phyloP scores from a whole-genome alignment of 2,113 vertebrate genomes.

The human (Homo sapiens) region DNA sequence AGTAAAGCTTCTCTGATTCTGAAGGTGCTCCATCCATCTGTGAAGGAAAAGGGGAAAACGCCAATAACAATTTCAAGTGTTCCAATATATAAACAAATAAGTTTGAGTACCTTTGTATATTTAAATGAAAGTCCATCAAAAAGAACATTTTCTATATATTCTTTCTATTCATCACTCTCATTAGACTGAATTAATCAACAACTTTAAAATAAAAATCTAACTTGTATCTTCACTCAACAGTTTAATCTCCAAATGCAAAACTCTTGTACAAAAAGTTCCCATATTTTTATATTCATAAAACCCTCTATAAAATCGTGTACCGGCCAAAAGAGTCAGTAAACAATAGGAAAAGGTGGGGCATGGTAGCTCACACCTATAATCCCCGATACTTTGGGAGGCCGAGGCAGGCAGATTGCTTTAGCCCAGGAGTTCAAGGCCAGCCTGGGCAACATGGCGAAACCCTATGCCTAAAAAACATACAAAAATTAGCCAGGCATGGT shows the following conservation, averaged over 20 bases:
- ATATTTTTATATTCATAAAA: constrained; percentile 7
- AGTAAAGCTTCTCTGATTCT: constrained; percentile 88
- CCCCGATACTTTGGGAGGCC: too few relatives aligned
- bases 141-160: neutral
- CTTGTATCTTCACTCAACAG: neutral
- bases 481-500: too few relatives aligned
- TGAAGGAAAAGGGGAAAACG: constrained; percentile 50
- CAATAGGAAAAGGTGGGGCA: neutral
- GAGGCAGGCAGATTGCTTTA: too few relatives aligned
- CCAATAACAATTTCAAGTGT: neutral
- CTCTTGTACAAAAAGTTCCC: neutral
- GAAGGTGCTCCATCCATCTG: constrained; percentile 87
- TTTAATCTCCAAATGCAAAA: constrained; percentile 32
- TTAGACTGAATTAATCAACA: neutral
- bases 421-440: too few relatives aligned
- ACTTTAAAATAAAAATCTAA: constrained; percentile 26
- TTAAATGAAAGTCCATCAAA: neutral
- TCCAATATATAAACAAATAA: neutral
- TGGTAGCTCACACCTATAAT: too few relatives aligned
- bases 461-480: too few relatives aligned
- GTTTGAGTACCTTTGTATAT: neutral
- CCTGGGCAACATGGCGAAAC: too few relatives aligned
- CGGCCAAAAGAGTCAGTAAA: neutral
- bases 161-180: neutral
- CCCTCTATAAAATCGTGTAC: neutral